A percentile compares a stretch with the other conserved stretches of the same genome.
phyloP scores from a whole-genome alignment of 2,113 vertebrate genomes.

The Sakesphorus luctuosus region DNA sequence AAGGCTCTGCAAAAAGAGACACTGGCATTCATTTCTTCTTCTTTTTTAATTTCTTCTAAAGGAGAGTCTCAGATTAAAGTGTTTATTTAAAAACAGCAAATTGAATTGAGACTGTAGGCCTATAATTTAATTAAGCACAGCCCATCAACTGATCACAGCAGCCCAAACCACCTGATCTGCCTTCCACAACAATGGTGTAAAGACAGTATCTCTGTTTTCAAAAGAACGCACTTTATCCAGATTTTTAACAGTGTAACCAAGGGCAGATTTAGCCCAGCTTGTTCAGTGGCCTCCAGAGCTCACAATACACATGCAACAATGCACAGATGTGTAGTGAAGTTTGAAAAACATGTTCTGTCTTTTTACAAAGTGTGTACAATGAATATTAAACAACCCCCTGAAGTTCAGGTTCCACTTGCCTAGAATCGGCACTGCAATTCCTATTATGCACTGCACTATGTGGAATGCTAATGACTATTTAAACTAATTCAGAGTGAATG shows the following conservation, averaged over 20 bases:
- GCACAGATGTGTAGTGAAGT: background rate
- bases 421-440: background rate
- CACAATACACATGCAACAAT: background rate
- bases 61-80: background rate
- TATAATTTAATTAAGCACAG: background rate
- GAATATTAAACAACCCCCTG: conserved; percentile 33
- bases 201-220: background rate
- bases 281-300: background rate
- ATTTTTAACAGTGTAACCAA: background rate
- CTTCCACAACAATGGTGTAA: background rate
- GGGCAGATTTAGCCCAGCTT: background rate
- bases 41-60: background rate
- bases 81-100: background rate
- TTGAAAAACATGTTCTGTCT: background rate
- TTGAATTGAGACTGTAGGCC: background rate
- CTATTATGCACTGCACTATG: background rate
- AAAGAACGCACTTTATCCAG: background rate
- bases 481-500: background rate
- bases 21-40: background rate
- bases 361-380: background rate
- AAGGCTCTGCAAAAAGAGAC: background rate
- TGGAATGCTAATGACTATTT: conserved; percentile 7
- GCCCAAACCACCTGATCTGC: background rate
- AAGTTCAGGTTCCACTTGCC: background rate
- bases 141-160: background rate